A percentile compares a stretch with the other conserved stretches of the same genome.
These are phyloP conservation scores for Macropus fuliginosus DNA, from an alignment of 2,797 vertebrate species.

Conservation along the genomic window DNA sequence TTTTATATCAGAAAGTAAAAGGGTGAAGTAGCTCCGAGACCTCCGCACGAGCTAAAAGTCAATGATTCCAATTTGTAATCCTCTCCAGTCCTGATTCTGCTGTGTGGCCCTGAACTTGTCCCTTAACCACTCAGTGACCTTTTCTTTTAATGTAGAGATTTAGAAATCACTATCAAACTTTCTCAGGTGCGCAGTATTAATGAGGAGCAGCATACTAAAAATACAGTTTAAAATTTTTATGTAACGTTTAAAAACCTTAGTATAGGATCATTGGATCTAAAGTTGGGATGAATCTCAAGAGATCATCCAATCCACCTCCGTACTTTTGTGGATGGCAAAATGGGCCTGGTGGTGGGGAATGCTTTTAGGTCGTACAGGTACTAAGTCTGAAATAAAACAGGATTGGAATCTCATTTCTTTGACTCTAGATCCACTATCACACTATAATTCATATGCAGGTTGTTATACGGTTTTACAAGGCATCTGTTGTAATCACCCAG, in stretches of 20 bases:
- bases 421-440: neutral
- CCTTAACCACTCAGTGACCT: neutral
- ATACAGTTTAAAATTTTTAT: neutral
- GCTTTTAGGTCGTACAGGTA: neutral
- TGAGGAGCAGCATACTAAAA: neutral
- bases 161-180: conserved; percentile 8
- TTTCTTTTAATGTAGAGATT: conserved; percentile 41
- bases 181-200: neutral
- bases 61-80: neutral
- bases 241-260: conserved; percentile 29
- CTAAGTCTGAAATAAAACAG: neutral
- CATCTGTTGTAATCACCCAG: neutral
- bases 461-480: neutral
- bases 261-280: neutral
- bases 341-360: neutral
- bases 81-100: neutral
- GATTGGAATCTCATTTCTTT: neutral
- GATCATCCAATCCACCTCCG: neutral
- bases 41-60: conserved; percentile 10
- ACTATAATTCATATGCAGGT: neutral
- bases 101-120: conserved; percentile 5
- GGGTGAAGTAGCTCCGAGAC: neutral
- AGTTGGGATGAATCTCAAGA: neutral
- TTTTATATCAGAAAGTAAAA: neutral
- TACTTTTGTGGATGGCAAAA: neutral